Conservation (phyloP, 2,797 vertebrate genomes). For the Lycodopsis pacificus region DNA sequence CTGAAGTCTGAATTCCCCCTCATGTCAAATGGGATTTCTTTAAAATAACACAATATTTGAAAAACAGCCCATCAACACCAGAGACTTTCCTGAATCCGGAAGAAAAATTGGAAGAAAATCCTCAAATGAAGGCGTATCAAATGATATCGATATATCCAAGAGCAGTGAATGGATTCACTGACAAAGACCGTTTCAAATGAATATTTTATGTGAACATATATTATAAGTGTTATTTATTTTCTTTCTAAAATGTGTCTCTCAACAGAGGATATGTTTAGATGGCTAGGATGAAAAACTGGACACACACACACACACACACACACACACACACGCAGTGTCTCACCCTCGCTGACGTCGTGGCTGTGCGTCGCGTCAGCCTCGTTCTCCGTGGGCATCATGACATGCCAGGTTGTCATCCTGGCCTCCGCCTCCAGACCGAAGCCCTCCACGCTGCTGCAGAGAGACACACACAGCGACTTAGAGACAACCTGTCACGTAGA, state of each 20-base stretch:
- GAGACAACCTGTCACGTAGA: neutral
- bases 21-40: neutral
- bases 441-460: constrained; percentile 91
- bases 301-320: neutral
- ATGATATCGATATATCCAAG: neutral
- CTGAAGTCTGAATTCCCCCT: neutral
- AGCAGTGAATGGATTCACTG: neutral
- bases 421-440: constrained; percentile 98
- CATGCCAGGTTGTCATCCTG: constrained; percentile 99
- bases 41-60: neutral
- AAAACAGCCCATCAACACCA: neutral
- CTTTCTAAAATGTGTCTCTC: neutral
- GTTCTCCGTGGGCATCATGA: constrained; percentile 95
- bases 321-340: constrained; percentile 15
- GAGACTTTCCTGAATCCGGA: too few species aligned
- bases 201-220: neutral
- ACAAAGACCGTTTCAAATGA: neutral
- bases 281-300: neutral
- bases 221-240: neutral
- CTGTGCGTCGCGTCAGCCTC: constrained; percentile 90
- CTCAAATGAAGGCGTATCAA: neutral
- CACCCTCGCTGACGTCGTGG: constrained; percentile 97
- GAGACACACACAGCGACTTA: constrained; percentile 21
- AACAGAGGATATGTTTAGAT: neutral
- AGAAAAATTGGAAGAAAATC: neutral